Conservation (phyloP, 2,797 vertebrate genomes). For the Sebastes umbrosus region DNA sequence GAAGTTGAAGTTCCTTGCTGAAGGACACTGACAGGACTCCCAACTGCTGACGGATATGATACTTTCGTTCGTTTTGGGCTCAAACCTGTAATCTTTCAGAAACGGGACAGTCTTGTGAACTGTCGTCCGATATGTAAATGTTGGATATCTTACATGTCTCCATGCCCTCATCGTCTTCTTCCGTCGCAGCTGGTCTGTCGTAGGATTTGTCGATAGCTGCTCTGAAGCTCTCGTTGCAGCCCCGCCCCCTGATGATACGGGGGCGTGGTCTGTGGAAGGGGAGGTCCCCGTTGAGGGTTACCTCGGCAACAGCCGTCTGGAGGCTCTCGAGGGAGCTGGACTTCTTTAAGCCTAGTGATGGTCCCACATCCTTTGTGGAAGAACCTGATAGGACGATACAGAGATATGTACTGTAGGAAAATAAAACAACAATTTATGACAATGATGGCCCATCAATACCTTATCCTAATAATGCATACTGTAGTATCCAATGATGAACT, state of each 20-base stretch:
- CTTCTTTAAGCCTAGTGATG: conserved; percentile 95
- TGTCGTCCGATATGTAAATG: background rate
- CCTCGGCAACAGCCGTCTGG: conserved; percentile 96
- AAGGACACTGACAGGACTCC: background rate
- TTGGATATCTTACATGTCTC: conserved; percentile 90
- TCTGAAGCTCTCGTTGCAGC: conserved; percentile 98
- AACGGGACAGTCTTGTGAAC: background rate
- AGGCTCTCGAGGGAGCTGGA: conserved; percentile 98
- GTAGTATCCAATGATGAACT: background rate
- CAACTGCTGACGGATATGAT: background rate
- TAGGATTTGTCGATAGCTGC: conserved; percentile 99
- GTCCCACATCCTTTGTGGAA: conserved; percentile 92
- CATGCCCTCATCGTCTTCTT: conserved; percentile 95
- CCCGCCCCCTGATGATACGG: conserved; percentile 92
- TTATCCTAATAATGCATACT: background rate
- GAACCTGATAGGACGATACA: conserved; percentile 85
- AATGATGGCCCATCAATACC: background rate
- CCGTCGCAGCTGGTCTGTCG: conserved; percentile 80
- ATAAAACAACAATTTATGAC: background rate
- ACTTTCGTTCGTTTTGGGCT: background rate
- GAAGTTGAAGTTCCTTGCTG: background rate
- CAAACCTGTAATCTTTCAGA: conserved; percentile 8
- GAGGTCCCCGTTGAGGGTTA: conserved; percentile 93
- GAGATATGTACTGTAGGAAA: background rate
- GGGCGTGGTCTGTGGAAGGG: conserved; percentile 96